phyloP scores from a whole-genome alignment of 2,888 invertebrate species.

The Mesorhabditis sp. region DNA sequence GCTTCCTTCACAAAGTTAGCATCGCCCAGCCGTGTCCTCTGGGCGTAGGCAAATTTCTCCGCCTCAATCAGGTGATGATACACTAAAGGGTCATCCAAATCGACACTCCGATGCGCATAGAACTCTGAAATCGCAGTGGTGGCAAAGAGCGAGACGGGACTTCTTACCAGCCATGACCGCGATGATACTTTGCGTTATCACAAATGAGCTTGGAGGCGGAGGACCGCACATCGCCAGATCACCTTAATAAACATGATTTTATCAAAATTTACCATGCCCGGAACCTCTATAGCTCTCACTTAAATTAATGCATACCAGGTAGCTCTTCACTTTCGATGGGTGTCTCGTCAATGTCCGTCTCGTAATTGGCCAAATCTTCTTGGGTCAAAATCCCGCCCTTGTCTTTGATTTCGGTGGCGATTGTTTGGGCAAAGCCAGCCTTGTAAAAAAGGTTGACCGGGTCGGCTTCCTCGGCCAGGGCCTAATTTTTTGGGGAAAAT shows the following conservation, averaged over 20 bases:
- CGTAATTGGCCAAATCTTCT: slow-evolving; percentile 45
- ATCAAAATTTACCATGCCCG: neutral
- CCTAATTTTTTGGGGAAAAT: neutral
- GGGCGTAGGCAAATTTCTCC: slow-evolving; percentile 86
- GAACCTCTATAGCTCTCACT: neutral
- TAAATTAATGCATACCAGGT: slow-evolving; percentile 7
- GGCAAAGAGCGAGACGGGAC: neutral
- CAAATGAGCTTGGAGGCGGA: slow-evolving; percentile 83
- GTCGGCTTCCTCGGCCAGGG: slow-evolving; percentile 47
- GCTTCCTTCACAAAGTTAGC: slow-evolving; percentile 70
- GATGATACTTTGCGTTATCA: slow-evolving; percentile 76
- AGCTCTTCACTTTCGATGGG: slow-evolving; percentile 37
- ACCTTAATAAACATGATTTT: slow-evolving; percentile 10
- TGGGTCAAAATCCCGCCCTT: slow-evolving; percentile 43
- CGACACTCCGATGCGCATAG: slow-evolving; percentile 40
- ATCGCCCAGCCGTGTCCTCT: slow-evolving; percentile 66
- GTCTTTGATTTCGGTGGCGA: slow-evolving; percentile 52
- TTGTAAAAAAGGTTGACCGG: slow-evolving; percentile 56
- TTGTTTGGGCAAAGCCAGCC: slow-evolving; percentile 56
- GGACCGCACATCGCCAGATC: slow-evolving; percentile 74
- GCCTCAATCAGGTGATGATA: slow-evolving; percentile 83
- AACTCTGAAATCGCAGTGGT: slow-evolving; percentile 30
- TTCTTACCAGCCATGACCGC: slow-evolving; percentile 69
- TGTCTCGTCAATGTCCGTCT: slow-evolving; percentile 45
- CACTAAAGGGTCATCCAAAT: slow-evolving; percentile 61